phyloP scores from a whole-genome alignment of 2,113 vertebrate species.

The Xiphorhynchus elegans region DNA sequence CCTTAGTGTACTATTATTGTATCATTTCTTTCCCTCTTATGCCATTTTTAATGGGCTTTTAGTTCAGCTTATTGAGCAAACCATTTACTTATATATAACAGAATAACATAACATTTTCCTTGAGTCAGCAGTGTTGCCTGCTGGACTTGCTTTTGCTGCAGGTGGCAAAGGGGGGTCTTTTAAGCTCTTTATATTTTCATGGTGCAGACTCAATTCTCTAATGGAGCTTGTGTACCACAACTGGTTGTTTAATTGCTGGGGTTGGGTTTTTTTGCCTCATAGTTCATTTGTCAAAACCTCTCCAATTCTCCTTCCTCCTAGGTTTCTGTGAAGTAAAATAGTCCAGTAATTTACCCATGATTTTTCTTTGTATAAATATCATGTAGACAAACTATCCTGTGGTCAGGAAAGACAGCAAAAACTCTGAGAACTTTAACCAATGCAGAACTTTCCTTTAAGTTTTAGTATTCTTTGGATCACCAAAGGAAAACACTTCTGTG shows the following conservation, averaged over 20 bases:
- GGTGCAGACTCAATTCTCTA: neutral
- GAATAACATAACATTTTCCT: neutral
- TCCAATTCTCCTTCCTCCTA: neutral
- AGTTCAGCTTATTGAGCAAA: neutral
- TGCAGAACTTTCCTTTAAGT: neutral
- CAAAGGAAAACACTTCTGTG: neutral
- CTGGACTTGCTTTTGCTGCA: neutral
- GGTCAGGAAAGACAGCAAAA: neutral
- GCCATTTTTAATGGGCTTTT: constrained; percentile 4
- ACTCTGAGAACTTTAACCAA: neutral
- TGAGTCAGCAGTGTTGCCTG: neutral
- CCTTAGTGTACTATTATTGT: neutral
- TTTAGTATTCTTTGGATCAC: neutral
- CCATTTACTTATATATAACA: neutral
- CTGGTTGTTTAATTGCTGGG: neutral
- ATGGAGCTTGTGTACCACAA: neutral
- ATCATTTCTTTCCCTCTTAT: neutral
- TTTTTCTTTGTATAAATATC: neutral
- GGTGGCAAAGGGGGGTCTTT: neutral
- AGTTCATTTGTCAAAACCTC: neutral
- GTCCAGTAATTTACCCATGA: neutral
- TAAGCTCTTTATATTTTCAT: neutral
- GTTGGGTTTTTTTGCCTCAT: neutral
- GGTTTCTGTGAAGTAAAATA: neutral
- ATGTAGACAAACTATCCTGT: neutral